Conservation (phyloP, 2,797 vertebrate genomes). For the Fistularia tabacaria region DNA sequence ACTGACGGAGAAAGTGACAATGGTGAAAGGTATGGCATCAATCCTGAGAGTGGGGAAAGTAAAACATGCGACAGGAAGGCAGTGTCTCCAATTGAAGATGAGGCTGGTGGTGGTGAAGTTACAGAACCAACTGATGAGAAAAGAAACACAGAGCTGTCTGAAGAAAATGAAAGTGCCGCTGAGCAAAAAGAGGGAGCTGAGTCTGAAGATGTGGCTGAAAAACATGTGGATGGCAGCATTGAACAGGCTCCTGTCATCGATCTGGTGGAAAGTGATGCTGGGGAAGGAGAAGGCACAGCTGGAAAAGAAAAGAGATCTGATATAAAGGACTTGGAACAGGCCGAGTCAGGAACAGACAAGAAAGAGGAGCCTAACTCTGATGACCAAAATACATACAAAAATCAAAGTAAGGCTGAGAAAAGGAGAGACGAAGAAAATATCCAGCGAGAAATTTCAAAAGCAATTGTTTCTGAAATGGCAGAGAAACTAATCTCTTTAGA, state of each 20-base stretch:
- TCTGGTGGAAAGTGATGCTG: constrained; percentile 6
- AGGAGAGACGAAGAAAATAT: constrained; percentile 11
- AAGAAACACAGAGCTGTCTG: constrained; percentile 9
- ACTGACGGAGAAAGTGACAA: constrained; percentile 3
- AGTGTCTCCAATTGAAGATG: constrained; percentile 1
- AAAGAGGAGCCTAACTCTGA: constrained; percentile 22
- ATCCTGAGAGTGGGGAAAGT: constrained; percentile 51
- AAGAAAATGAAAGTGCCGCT: constrained; percentile 16
- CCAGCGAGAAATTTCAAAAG: background rate
- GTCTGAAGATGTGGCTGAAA: constrained; percentile 15
- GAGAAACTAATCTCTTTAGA: constrained; percentile 1
- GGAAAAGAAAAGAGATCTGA: too few relatives aligned
- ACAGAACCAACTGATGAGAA: background rate
- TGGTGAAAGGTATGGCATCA: constrained; percentile 26
- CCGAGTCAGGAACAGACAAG: constrained; percentile 9
- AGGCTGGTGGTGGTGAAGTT: constrained; percentile 36
- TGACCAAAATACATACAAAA: constrained; percentile 2
- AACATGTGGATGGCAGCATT: constrained; percentile 5
- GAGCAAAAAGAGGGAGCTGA: constrained; percentile 9
- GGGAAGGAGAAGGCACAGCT: background rate
- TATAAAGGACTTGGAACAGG: constrained; percentile 6
- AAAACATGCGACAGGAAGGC: constrained; percentile 3
- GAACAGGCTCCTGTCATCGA: constrained; percentile 8
- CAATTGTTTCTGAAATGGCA: background rate
- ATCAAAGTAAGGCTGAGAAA: background rate